A percentile compares a stretch with the other conserved stretches of the same genome.
Evolutionary conservation across 2,113 vertebrate species (phyloP).

Genomic region (Asarcornis scutulata): DNA sequence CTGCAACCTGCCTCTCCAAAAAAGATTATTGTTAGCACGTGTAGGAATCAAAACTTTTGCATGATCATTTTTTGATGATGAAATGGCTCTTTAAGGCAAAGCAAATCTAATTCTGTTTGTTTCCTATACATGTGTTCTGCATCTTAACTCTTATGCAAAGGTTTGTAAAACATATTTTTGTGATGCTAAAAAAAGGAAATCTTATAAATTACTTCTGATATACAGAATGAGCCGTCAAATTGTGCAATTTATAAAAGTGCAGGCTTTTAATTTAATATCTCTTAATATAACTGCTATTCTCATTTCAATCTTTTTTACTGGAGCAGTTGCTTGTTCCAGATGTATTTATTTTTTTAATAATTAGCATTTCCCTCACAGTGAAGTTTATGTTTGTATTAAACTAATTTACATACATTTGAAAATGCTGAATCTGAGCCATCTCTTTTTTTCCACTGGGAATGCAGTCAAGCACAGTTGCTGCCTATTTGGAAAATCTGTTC

Average conservation of each 20-base stretch:
- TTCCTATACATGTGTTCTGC: background rate
- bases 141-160: background rate
- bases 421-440: conserved; percentile 43
- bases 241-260: conserved; percentile 59
- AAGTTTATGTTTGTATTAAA: conserved; percentile 3
- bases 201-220: conserved; percentile 14
- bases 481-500: conserved; percentile 33
- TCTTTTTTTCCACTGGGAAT: conserved; percentile 50
- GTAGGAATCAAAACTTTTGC: background rate
- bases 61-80: background rate
- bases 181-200: background rate
- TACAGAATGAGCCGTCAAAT: conserved; percentile 34
- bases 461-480: conserved; percentile 24
- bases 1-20: background rate
- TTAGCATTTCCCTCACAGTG: conserved; percentile 16
- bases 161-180: conserved; percentile 13
- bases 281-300: conserved; percentile 11
- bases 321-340: background rate
- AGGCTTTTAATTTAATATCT: conserved; percentile 47
- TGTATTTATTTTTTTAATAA: conserved; percentile 49
- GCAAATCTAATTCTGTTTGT: background rate
- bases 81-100: background rate
- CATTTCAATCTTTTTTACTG: conserved; percentile 11
- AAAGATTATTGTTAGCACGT: background rate
- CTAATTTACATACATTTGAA: conserved; percentile 54